Evolutionary conservation across 2,888 invertebrate genomes (phyloP).

Genomic region (Aspidiotus rigidus): DNA sequence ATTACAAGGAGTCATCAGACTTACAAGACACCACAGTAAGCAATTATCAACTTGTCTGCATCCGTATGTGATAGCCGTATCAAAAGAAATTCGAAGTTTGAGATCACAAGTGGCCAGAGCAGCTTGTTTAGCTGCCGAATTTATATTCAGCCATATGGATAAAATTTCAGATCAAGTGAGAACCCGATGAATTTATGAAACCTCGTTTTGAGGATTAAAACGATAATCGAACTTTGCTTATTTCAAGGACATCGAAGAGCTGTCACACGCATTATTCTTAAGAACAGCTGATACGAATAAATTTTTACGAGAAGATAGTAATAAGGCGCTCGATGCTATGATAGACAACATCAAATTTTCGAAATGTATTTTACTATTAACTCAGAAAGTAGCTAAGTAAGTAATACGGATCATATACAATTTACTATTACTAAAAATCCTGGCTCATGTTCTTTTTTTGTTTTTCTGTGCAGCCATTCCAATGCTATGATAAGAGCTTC

Average conservation of each 20-base stretch:
- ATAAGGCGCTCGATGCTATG: conserved; percentile 69
- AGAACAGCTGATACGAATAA: conserved; percentile 89
- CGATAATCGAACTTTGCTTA: neutral
- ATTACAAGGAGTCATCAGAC: conserved; percentile 56
- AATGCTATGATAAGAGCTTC: conserved; percentile 26
- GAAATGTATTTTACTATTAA: conserved; percentile 57
- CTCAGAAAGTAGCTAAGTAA: conserved; percentile 57
- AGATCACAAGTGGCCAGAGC: conserved; percentile 85
- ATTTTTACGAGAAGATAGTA: conserved; percentile 83
- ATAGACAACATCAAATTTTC: conserved; percentile 63
- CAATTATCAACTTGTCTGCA: conserved; percentile 53
- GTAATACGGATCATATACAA: conserved; percentile 27
- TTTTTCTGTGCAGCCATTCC: conserved; percentile 12
- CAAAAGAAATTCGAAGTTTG: conserved; percentile 74
- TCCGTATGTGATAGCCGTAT: conserved; percentile 57
- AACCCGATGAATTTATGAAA: conserved; percentile 31
- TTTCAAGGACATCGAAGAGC: conserved; percentile 70
- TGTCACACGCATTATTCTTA: conserved; percentile 68
- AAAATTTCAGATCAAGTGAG: conserved; percentile 53
- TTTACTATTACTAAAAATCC: neutral
- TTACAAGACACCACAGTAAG: conserved; percentile 59
- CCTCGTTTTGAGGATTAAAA: no score
- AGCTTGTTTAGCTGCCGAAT: conserved; percentile 72
- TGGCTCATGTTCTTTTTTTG: neutral
- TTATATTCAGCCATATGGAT: conserved; percentile 60